A percentile compares a stretch with the other conserved stretches of the same genome.
Conservation (phyloP, 2,888 invertebrate genomes). For the Uloborus plumipes region DNA sequence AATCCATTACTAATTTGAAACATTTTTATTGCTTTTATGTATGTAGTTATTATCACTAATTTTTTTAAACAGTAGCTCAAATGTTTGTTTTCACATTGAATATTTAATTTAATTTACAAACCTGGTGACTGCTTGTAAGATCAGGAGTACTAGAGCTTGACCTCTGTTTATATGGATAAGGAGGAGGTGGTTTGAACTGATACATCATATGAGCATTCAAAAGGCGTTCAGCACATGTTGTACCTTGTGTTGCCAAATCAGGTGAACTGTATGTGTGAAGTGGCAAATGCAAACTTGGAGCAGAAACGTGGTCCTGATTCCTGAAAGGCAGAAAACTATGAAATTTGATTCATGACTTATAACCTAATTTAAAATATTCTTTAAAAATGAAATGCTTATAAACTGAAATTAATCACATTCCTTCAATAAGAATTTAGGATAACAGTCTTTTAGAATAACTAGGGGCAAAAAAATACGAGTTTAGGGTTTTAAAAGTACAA, state of each 20-base stretch:
- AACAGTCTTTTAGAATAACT: too few relatives aligned
- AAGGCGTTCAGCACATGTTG: conserved; percentile 68
- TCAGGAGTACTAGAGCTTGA: conserved; percentile 86
- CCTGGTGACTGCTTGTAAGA: conserved; percentile 75
- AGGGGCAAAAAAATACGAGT: too few relatives aligned
- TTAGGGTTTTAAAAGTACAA: too few relatives aligned
- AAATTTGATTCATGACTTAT: neutral
- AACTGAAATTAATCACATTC: neutral
- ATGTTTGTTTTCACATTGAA: too few relatives aligned
- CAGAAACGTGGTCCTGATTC: conserved; percentile 31
- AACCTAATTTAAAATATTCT: neutral
- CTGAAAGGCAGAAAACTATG: conserved; percentile 7
- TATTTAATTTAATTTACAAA: conserved; percentile 1
- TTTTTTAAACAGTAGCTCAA: too few relatives aligned
- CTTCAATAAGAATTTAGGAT: too few relatives aligned
- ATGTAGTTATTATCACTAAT: too few relatives aligned
- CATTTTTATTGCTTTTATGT: too few relatives aligned
- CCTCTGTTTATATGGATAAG: conserved; percentile 81
- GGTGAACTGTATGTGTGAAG: conserved; percentile 70
- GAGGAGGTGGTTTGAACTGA: conserved; percentile 83
- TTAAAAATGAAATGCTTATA: neutral
- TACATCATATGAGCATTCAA: conserved; percentile 77
- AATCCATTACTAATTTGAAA: too few relatives aligned
- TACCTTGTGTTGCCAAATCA: conserved; percentile 69
- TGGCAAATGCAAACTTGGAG: conserved; percentile 48